Base-by-base conservation (phyloP, 2,888 invertebrate species). In the Drosophila mimica region DNA sequence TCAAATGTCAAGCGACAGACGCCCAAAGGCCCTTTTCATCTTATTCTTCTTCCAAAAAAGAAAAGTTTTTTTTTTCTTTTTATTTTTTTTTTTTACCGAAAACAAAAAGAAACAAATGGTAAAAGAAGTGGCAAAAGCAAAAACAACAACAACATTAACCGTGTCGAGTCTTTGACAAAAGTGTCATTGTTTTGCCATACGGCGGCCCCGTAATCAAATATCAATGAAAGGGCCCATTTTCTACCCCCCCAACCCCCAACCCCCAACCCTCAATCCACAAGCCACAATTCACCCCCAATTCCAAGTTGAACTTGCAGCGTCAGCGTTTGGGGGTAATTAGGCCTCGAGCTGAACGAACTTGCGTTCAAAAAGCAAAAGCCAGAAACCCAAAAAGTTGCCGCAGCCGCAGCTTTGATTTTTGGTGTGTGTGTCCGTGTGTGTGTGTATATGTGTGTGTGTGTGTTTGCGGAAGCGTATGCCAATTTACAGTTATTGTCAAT, bases 1-100 rank as follows among this genome's bases (percentile, higher is more conserved):
- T 88, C 85, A 85, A 85, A 85, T 88, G 85, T 76, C 83, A 79
- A 63, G 88, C 79, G 68, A 73, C 72, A 72, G 71, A 75, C 67
- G 74, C 65, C 68, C 56, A 46, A 46, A 48, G 77, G 77, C 62
- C 72, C 51, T 54, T 74, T 72, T 49, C 48, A 25, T 46, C 46
- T 46, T 46, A 25, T 25, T 28, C 46, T 25, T 46, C 46, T 46
- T 46, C 25, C n/a, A 59, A 31, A 46, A 49, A 56, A 20, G 25
- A 25, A 25, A 25, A 15, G 46, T 15, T 46, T 17, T 40, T 40
- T 17, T 43, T 15, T 13, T 15, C 4, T 40, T 46, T 1, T 4
- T 20, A 15, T 43, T 54, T 31, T 40, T 46, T 1, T 4, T 20
- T 25, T 43, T 54, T 31, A 58, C 36, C 59, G 58, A 56, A 43